Evolutionary conservation across 2,888 invertebrate genomes (phyloP).

Genomic region (Trichopoda pennipes): DNA sequence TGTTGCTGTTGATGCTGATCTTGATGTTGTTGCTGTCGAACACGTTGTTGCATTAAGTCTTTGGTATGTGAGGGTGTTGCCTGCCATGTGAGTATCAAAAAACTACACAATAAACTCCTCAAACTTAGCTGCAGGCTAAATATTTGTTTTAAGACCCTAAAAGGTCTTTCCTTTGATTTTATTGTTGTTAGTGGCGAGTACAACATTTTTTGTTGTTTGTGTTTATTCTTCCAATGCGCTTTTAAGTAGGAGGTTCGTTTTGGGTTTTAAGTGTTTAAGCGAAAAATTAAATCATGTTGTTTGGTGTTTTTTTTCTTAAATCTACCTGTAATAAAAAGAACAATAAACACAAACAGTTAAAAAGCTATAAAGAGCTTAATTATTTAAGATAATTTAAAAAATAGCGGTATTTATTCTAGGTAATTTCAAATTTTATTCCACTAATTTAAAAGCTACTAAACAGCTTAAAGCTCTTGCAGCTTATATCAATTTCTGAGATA

Average conservation of each 20-base stretch:
- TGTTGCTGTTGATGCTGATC: slow-evolving; percentile 54
- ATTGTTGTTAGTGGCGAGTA: slow-evolving; percentile 37
- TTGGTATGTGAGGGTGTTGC: slow-evolving; percentile 66
- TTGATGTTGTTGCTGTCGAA: slow-evolving; percentile 66
- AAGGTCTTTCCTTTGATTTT: slow-evolving; percentile 38
- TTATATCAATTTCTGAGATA: too few species aligned
- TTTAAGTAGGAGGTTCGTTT: slow-evolving; percentile 5
- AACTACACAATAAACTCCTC: slow-evolving; percentile 20
- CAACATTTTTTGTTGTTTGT: slow-evolving; percentile 45
- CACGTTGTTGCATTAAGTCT: slow-evolving; percentile 70
- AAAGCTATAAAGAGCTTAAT: too few species aligned
- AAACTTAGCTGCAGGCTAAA: slow-evolving; percentile 56
- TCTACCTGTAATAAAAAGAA: slow-evolving; percentile 23
- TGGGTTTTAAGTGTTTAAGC: background rate
- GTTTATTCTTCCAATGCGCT: slow-evolving; percentile 13
- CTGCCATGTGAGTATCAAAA: slow-evolving; percentile 47
- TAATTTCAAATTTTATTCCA: too few species aligned
- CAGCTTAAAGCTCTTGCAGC: too few species aligned
- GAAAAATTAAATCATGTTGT: slow-evolving; percentile 30
- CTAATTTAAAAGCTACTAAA: too few species aligned
- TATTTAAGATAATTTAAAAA: too few species aligned
- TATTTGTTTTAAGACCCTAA: slow-evolving; percentile 46
- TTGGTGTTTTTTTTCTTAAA: background rate
- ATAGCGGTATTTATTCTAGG: too few species aligned
- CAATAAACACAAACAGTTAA: slow-evolving; percentile 8